Base-by-base conservation (phyloP, 1,140 invertebrate species). In the Euwallacea fornicatus region DNA sequence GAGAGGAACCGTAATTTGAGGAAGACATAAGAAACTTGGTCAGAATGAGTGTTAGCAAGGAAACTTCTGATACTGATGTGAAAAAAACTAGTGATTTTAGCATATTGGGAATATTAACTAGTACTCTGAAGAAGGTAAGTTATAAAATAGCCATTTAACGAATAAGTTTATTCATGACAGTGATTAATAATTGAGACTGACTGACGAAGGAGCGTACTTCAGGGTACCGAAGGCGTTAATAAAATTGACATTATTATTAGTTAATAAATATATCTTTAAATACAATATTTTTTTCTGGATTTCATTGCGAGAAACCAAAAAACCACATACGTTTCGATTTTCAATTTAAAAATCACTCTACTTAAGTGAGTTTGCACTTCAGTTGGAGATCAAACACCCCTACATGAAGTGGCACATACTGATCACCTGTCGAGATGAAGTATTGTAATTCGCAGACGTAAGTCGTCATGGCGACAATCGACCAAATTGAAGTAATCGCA, bases 101-200 rank as follows among this genome's bases (percentile, higher is more conserved):
- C 71, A 83, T 84, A 66, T 77, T 83, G 54, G 80, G 81, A 10
- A 56, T 84, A 2, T 58, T 84, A 10, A 82, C 81, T 46, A 77
- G 81, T 55, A 74, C 83, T 42, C 77, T 78, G n/a, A 85, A 85
- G 71, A 85, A 85, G 75, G 81, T 85, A 63, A 79, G 66, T 68
- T 50, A 8, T 61, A 6, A 50, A n/a, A 13, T 33, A 11, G 9
- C 2, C 7, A 33, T 13, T 15, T 15, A n/a, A n/a, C 16, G 21
- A 11, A n/a, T 15, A 11, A 58, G 16, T 15, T 10, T 9, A 9
- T 16, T 58, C 9, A n/a, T 9, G 6, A 58, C 9, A 58, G 9
- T 7, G n/a, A 58, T 58, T 58, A 16, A 58, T 58, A 9, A 58
- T 16, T 2, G 7, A 13, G 16, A 11, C 10, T n/a, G 16, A 13